Conservation (phyloP, 2,113 vertebrate genomes). For the Alexandromys fortis region DNA sequence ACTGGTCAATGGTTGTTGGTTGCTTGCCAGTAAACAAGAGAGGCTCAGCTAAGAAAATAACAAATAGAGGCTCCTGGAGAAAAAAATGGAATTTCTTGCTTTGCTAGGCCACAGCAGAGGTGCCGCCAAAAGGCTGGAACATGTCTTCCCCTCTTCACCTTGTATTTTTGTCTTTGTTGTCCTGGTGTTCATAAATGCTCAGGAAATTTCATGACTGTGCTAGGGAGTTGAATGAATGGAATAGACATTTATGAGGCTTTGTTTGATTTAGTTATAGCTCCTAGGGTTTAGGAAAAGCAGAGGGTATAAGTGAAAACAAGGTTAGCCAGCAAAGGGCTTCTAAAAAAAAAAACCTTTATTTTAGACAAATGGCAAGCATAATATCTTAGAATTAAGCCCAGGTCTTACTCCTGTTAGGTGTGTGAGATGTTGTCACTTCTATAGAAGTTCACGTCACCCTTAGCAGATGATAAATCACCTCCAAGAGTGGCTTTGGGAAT, state of each 20-base stretch:
- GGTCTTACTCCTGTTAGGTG: slow-evolving; percentile 20
- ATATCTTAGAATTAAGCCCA: neutral
- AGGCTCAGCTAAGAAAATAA: neutral
- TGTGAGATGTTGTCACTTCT: slow-evolving; percentile 42
- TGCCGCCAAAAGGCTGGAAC: fast-evolving
- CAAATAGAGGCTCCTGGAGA: neutral
- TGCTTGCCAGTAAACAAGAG: neutral
- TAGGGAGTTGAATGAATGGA: neutral
- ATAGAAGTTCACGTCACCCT: slow-evolving; percentile 14
- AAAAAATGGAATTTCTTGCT: neutral
- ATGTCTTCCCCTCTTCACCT: neutral
- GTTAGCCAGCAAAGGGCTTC: slow-evolving; percentile 25
- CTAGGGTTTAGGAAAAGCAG: slow-evolving; percentile 18
- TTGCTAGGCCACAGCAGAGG: neutral
- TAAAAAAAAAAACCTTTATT: neutral
- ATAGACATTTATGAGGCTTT: slow-evolving; percentile 61
- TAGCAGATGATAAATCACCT: slow-evolving; percentile 53
- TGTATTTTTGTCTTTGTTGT: neutral
- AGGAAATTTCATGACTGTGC: neutral
- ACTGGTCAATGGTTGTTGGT: neutral
- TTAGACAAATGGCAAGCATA: neutral
- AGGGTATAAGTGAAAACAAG: slow-evolving; percentile 20
- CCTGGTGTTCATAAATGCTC: neutral
- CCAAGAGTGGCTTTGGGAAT: neutral
- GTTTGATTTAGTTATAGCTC: slow-evolving; percentile 47